phyloP scores from a whole-genome alignment of 2,888 invertebrate species.

The Cremastinae sp. region DNA sequence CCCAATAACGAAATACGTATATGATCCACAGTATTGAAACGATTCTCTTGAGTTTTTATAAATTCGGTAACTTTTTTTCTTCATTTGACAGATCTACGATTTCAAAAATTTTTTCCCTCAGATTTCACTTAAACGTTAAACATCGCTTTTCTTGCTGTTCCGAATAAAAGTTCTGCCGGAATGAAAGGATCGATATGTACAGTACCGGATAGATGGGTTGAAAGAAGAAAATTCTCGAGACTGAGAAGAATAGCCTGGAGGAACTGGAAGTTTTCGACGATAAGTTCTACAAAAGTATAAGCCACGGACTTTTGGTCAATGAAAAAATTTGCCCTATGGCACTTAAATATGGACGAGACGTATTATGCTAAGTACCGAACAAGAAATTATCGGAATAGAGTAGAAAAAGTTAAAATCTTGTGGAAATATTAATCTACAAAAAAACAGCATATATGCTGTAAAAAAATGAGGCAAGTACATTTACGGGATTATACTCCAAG shows the following conservation, averaged over 20 bases:
- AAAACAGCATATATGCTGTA: too few species aligned
- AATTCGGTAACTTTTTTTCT: too few species aligned
- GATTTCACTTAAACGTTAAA: neutral
- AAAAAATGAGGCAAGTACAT: too few species aligned
- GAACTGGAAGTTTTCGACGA: conserved; percentile 27
- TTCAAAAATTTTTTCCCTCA: too few species aligned
- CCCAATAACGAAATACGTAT: conserved; percentile 67
- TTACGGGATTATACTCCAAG: too few species aligned
- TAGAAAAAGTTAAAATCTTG: too few species aligned
- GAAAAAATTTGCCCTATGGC: conserved; percentile 14
- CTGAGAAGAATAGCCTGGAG: conserved; percentile 5
- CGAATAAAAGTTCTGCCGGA: neutral
- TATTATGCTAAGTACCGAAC: too few species aligned
- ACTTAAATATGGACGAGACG: neutral
- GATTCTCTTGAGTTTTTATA: neutral
- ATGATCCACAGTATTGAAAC: conserved; percentile 16
- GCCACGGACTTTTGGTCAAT: conserved; percentile 19
- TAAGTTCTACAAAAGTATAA: conserved; percentile 41
- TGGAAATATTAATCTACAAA: too few species aligned
- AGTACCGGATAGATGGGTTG: neutral
- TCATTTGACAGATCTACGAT: neutral
- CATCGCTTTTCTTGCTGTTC: neutral
- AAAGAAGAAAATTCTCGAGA: neutral
- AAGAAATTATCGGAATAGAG: too few species aligned
- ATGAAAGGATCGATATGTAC: neutral